Conservation (phyloP, 2,113 vertebrate genomes). For the Montifringilla adamsi region DNA sequence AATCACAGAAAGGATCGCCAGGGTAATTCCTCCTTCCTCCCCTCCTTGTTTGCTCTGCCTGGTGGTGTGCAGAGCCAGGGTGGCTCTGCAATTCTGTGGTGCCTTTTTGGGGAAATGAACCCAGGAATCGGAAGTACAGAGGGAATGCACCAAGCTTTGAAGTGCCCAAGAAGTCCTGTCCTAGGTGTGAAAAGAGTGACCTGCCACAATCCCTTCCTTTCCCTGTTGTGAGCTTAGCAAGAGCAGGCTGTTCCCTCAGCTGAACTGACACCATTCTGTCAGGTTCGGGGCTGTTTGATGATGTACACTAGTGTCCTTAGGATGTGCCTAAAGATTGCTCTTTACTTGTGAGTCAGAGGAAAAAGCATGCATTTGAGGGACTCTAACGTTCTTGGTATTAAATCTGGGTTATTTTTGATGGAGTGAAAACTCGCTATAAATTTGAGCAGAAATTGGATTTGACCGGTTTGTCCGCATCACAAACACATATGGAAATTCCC, state of each 20-base stretch:
- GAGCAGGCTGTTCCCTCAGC: slow-evolving; percentile 12
- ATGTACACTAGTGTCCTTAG: not conserved
- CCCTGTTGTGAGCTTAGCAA: slow-evolving; percentile 5
- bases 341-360: slow-evolving; percentile 7
- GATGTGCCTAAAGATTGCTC: slow-evolving; percentile 8
- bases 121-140: fast-evolving
- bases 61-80: not conserved
- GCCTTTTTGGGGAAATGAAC: not conserved
- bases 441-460: not conserved
- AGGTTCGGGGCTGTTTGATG: not conserved
- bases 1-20: slow-evolving; percentile 45
- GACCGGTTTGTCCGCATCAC: not conserved
- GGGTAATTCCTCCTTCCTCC: slow-evolving; percentile 47
- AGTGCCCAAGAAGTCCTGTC: not conserved
- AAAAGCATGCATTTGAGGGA: not conserved
- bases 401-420: not conserved
- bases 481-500: not conserved
- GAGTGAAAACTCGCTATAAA: not conserved
- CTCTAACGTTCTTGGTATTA: not conserved
- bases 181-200: not conserved
- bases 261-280: slow-evolving; percentile 50
- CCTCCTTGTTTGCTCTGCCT: not conserved
- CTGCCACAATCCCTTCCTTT: not conserved
- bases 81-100: not conserved
- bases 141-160: not conserved